A percentile compares a stretch with the other conserved stretches of the same genome.
phyloP scores from a whole-genome alignment of 2,888 invertebrate genomes.

The Lagria hirta region DNA sequence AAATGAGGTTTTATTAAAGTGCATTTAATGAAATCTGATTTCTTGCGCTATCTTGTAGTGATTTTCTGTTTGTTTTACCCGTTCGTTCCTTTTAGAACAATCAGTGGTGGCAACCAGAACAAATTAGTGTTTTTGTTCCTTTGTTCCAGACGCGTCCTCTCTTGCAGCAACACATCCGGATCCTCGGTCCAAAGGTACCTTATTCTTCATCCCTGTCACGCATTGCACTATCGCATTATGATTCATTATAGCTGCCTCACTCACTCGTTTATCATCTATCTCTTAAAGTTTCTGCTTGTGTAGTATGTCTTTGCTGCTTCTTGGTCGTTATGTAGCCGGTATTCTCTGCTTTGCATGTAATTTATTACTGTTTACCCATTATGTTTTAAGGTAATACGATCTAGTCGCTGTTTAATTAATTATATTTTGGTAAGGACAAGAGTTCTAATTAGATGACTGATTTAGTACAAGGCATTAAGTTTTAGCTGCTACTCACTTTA shows the following conservation, averaged over 20 bases:
- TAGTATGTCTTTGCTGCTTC: slow-evolving; percentile 11
- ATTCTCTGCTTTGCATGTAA: slow-evolving; percentile 20
- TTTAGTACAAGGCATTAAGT: slow-evolving; percentile 16
- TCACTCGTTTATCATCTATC: slow-evolving; percentile 37
- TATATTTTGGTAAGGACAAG: slow-evolving; percentile 20
- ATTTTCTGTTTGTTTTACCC: too few species aligned
- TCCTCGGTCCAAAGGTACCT: slow-evolving; percentile 52
- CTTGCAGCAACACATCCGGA: slow-evolving; percentile 53
- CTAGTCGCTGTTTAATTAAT: slow-evolving; percentile 22
- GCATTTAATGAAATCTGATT: too few species aligned
- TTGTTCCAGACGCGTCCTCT: slow-evolving; percentile 54
- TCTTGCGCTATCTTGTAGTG: too few species aligned
- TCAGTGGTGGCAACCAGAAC: slow-evolving; percentile 43
- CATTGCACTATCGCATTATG: slow-evolving; percentile 37
- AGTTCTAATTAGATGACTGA: slow-evolving; percentile 23
- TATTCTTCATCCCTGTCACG: slow-evolving; percentile 37
- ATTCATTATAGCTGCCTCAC: slow-evolving; percentile 35
- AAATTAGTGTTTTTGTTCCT: slow-evolving; percentile 51
- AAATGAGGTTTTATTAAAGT: too few species aligned
- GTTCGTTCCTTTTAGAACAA: too few species aligned
- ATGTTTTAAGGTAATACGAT: slow-evolving; percentile 24
- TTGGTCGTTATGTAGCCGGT: slow-evolving; percentile 20
- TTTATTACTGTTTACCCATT: slow-evolving; percentile 27
- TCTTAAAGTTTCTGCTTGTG: slow-evolving; percentile 19
- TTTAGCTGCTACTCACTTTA: slow-evolving; percentile 9